Conservation (phyloP, 2,888 invertebrate genomes). For the Nomada goodeniana region DNA sequence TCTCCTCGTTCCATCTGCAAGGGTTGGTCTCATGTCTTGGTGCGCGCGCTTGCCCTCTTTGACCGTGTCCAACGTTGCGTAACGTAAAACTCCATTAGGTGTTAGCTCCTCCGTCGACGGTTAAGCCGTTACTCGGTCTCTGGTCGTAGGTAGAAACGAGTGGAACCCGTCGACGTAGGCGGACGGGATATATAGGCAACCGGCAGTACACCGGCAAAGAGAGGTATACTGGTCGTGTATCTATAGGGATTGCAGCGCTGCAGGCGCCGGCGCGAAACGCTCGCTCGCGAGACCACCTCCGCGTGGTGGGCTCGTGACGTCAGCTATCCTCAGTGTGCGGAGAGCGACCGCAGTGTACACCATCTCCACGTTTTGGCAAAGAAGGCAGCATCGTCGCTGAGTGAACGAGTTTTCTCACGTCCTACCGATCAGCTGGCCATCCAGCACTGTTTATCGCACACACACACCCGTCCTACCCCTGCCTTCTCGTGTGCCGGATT, state of each 20-base stretch:
- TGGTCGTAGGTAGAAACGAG: slow-evolving; percentile 62
- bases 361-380: slow-evolving; percentile 78
- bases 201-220: slow-evolving; percentile 63
- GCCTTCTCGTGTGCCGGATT: slow-evolving; percentile 19
- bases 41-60: slow-evolving; percentile 56
- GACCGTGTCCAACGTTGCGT: slow-evolving; percentile 69
- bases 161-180: slow-evolving; percentile 57
- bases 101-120: slow-evolving; percentile 71
- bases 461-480: not conserved
- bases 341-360: slow-evolving; percentile 83
- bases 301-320: slow-evolving; percentile 83
- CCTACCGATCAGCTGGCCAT: slow-evolving; percentile 56
- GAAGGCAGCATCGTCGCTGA: slow-evolving; percentile 67
- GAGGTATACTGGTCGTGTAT: slow-evolving; percentile 62
- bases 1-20: not conserved
- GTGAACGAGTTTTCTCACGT: slow-evolving; percentile 61
- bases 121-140: slow-evolving; percentile 69
- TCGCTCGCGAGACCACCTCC: slow-evolving; percentile 81
- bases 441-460: slow-evolving; percentile 24
- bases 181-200: slow-evolving; percentile 48
- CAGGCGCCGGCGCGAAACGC: slow-evolving; percentile 80
- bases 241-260: slow-evolving; percentile 75
- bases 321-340: slow-evolving; percentile 83
- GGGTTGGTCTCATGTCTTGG: slow-evolving; percentile 50
- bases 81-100: slow-evolving; percentile 74